Conservation (phyloP, 2,797 vertebrate genomes). For the Podarcis lilfordi region DNA sequence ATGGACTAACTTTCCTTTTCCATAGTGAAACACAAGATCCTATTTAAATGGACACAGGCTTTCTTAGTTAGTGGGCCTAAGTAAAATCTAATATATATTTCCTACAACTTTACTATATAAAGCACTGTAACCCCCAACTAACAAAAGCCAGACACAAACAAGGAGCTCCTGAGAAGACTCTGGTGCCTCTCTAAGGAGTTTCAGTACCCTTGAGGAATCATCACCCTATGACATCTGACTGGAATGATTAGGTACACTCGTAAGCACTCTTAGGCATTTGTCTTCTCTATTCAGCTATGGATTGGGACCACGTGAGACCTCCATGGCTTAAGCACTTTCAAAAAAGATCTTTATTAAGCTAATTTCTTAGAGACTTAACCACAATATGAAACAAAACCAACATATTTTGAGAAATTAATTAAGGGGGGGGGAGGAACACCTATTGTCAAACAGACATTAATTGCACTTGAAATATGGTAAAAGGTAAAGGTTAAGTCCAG, state of each 20-base stretch:
- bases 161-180: background rate
- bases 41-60: background rate
- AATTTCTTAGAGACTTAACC: too few relatives aligned
- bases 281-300: too few relatives aligned
- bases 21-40: background rate
- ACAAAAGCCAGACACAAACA: background rate
- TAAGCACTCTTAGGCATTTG: too few relatives aligned
- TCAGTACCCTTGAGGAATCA: background rate
- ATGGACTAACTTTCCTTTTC: background rate
- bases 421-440: too few relatives aligned
- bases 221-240: background rate
- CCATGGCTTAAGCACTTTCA: too few relatives aligned
- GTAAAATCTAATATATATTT: background rate
- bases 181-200: background rate
- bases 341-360: too few relatives aligned
- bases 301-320: too few relatives aligned
- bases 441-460: too few relatives aligned
- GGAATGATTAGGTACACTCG: background rate
- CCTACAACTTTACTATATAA: background rate
- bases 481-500: too few relatives aligned
- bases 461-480: too few relatives aligned
- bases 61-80: background rate
- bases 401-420: too few relatives aligned
- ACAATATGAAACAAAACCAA: too few relatives aligned
- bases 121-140: background rate